These are phyloP conservation scores for Saguinus imperator DNA, from an alignment of 2,113 vertebrate species.

Conservation along the genomic window DNA sequence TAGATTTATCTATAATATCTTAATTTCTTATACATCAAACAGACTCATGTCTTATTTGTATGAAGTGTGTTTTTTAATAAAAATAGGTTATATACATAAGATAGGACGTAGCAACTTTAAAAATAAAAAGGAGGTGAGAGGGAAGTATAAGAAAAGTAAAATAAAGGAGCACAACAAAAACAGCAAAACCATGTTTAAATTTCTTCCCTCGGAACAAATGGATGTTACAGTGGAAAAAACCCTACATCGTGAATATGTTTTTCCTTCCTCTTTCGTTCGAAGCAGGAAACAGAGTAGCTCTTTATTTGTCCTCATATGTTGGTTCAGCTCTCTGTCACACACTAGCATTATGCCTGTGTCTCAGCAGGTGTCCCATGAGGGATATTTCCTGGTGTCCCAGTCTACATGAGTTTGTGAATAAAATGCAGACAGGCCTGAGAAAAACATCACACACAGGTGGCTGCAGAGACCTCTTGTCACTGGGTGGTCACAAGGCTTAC, in stretches of 20 bases:
- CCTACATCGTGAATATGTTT: not conserved
- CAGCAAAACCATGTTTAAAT: not conserved
- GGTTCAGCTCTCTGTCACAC: rapidly evolving
- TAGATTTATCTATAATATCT: not conserved
- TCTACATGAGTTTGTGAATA: not conserved
- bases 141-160: not conserved
- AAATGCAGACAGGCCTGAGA: not conserved
- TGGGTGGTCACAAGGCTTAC: not conserved
- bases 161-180: not conserved
- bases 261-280: not conserved
- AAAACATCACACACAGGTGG: not conserved
- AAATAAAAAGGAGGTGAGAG: not conserved
- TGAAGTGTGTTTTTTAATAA: not conserved
- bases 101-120: not conserved
- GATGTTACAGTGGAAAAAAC: not conserved
- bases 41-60: not conserved
- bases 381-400: not conserved
- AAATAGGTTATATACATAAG: not conserved
- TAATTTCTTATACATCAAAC: not conserved
- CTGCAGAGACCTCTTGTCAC: rapidly evolving
- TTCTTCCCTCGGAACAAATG: not conserved
- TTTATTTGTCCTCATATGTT: not conserved
- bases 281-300: not conserved
- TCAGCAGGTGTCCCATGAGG: rapidly evolving
- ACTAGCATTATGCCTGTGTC: not conserved